Percentiles rank a stretch among this genome's conserved stretches.
Evolutionary conservation across 2,888 invertebrate species (phyloP).

Genomic region (Drosophila leonis): DNA sequence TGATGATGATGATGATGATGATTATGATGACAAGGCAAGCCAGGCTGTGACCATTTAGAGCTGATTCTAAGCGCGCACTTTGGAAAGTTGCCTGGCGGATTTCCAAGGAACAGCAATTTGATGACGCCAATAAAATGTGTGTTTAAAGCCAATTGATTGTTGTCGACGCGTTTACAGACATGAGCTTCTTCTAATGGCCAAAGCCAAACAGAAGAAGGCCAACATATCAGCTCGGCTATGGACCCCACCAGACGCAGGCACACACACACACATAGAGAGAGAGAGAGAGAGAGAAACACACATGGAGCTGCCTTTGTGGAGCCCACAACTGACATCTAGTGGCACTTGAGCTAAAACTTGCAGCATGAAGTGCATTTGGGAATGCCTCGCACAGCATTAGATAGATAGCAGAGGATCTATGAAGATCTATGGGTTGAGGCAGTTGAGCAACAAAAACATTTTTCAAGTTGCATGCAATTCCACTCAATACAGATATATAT

Average conservation of each 20-base stretch:
- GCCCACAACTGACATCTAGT: conserved; percentile 76
- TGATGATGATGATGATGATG: conserved; percentile 32
- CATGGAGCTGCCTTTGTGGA: conserved; percentile 32
- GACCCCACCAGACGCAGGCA: conserved; percentile 61
- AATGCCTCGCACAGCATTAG: conserved; percentile 47
- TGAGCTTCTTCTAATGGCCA: conserved; percentile 76
- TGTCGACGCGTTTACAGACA: conserved; percentile 68
- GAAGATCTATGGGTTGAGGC: conserved; percentile 14
- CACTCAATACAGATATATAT: conserved; percentile 9
- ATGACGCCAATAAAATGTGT: conserved; percentile 81
- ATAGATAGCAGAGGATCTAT: conserved; percentile 15
- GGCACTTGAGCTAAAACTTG: conserved; percentile 75
- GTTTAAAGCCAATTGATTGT: conserved; percentile 78
- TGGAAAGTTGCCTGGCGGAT: conserved; percentile 76
- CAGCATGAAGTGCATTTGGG: conserved; percentile 76
- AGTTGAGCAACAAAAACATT: conserved; percentile 35
- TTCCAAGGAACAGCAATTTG: conserved; percentile 76
- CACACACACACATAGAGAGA: conserved; percentile 27
- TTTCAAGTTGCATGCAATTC: conserved; percentile 51
- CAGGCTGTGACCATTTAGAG: conserved; percentile 69
- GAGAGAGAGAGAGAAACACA: conserved; percentile 11
- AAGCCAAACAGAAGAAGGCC: conserved; percentile 38
- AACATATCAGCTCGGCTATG: conserved; percentile 37
- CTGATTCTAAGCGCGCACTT: conserved; percentile 64
- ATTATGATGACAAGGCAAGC: conserved; percentile 37